phyloP scores from a whole-genome alignment of 2,113 vertebrate genomes.

The Rhea americana region DNA sequence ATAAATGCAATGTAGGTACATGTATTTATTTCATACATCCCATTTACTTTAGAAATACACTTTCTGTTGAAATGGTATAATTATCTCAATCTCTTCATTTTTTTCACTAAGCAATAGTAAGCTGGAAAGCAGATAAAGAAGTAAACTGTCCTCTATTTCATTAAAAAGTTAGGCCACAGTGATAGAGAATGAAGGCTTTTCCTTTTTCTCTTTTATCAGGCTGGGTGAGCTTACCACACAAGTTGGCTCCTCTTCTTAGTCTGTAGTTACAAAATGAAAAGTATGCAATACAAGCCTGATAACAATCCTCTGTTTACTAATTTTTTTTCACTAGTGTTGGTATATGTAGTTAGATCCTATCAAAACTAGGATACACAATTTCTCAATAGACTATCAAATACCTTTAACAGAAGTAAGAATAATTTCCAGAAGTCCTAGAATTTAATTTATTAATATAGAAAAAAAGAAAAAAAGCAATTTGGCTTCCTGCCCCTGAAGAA shows the following conservation, averaged over 20 bases:
- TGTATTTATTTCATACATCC: neutral
- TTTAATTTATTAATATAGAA: neutral
- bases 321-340: neutral
- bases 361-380: neutral
- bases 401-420: neutral
- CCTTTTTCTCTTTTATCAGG: neutral
- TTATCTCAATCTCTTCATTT: neutral
- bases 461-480: neutral
- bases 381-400: neutral
- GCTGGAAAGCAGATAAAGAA: neutral
- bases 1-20: neutral
- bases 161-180: neutral
- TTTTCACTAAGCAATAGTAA: too few relatives aligned
- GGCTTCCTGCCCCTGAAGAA: neutral
- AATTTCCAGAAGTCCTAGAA: neutral
- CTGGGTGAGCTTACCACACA: neutral
- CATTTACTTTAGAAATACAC: neutral
- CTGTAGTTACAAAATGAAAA: neutral
- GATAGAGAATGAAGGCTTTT: neutral
- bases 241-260: neutral
- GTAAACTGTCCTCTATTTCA: neutral
- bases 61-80: neutral
- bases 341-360: neutral
- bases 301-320: neutral
- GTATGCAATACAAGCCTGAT: neutral